Base-by-base conservation (phyloP, 2,888 invertebrate genomes). In the Sphecodes monilicornis region DNA sequence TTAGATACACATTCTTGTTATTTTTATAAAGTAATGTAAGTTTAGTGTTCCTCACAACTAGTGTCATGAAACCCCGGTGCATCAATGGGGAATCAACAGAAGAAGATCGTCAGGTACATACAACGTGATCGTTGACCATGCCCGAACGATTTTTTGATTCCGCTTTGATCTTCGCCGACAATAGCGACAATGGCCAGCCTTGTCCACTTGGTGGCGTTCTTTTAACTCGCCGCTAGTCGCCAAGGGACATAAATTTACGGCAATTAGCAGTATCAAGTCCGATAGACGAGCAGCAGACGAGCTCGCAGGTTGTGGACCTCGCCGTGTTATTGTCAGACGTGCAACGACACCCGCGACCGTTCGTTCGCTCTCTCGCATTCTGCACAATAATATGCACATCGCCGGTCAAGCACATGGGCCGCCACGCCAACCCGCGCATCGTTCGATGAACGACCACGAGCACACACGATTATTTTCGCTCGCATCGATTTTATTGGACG, bases 281-380 rank as follows among this genome's bases (percentile, higher is more conserved):
- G 76, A 66, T 54, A 88, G 87, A 88, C 87, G 76, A 83, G 43
- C 68, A 60, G 66, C 87, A 87, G 87, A 87, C 87, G 54, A 77
- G 72, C 68, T 57, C 22, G 29, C 82, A 85, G 85, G 85, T 86
- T 82, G 82, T 66, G 83, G 69, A 80, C 83, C 86, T 78, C 75
- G 46, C 39, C 74, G 74, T 60, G n/a, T 80, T 80, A 83, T 86
- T 83, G 74, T 70, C 72, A 74, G 50, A 60, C 76, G 86, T 85
- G 79, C 85, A 79, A 85, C 85, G 86, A 86, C 76, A 79, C 79
- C 32, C 39, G n/a, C 71, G 75, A 60, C 26, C 60, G 39, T 16
- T 11, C 57, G 16, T 16, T 57, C 57, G 57, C 26, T 57, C 26
- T 57, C 50, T 66, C 73, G 60, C 66, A 70, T 72, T 82, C 73